These are phyloP conservation scores for Tachina lurida DNA, from an alignment of 2,888 invertebrate species.

Conservation along the genomic window DNA sequence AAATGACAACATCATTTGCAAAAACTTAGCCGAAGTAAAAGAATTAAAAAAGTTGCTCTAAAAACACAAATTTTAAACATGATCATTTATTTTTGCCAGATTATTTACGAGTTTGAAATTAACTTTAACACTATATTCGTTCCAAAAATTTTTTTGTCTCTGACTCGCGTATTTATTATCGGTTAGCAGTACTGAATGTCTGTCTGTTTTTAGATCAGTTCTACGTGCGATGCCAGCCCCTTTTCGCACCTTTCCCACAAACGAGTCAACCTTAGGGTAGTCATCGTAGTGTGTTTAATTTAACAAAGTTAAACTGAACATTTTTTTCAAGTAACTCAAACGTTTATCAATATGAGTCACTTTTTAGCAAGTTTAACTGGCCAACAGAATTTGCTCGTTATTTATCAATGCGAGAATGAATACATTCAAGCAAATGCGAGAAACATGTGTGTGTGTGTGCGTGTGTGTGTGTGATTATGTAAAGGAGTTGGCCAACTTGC, in stretches of 20 bases:
- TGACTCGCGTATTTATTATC: background rate
- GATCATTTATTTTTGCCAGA: constrained; percentile 49
- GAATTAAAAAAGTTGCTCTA: background rate
- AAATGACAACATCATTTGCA: constrained; percentile 47
- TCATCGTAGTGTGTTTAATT: constrained; percentile 23
- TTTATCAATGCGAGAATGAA: constrained; percentile 10
- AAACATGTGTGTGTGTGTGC: background rate
- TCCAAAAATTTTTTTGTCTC: constrained; percentile 24
- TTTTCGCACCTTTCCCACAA: background rate
- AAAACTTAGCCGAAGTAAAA: constrained; percentile 13
- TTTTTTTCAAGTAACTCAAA: constrained; percentile 32
- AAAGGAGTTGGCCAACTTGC: constrained; percentile 36
- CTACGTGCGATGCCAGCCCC: background rate
- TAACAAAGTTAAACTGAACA: constrained; percentile 8
- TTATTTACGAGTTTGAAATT: constrained; percentile 37
- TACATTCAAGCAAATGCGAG: background rate
- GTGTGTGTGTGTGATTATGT: background rate
- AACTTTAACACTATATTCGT: background rate
- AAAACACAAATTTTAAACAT: constrained; percentile 32
- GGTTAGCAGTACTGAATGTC: constrained; percentile 5
- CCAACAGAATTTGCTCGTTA: constrained; percentile 25
- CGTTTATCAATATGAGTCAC: constrained; percentile 61
- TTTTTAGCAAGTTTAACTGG: constrained; percentile 44
- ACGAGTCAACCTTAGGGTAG: constrained; percentile 8
- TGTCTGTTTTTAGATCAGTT: constrained; percentile 21